These are phyloP conservation scores for Actinopyga echinites DNA, from an alignment of 53 echinoderm and acorn worm species.

Conservation along the genomic window DNA sequence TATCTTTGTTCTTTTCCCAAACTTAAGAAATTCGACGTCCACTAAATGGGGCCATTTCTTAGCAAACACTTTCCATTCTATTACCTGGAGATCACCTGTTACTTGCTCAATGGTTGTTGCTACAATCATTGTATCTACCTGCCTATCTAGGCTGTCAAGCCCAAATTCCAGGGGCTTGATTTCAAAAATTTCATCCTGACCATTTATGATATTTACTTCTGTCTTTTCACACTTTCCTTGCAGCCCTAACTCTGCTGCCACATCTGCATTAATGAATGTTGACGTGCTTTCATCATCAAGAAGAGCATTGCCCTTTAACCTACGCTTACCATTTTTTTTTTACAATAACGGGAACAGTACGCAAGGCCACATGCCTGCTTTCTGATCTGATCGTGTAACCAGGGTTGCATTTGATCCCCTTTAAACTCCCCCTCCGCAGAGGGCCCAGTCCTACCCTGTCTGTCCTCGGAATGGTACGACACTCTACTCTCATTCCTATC, in stretches of 20 bases:
- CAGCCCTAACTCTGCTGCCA: no score
- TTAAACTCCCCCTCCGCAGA: neutral
- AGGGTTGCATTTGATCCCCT: neutral
- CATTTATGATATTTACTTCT: slow-evolving; percentile 24
- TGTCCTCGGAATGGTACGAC: neutral
- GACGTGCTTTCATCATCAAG: neutral
- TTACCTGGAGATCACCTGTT: neutral
- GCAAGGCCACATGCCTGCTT: neutral
- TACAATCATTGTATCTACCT: no score
- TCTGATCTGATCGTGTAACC: neutral
- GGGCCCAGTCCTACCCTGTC: no score
- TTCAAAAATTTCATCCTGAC: neutral
- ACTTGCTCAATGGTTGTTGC: neutral
- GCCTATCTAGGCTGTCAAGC: no score
- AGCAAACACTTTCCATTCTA: neutral
- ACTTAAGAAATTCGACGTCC: slow-evolving; percentile 4
- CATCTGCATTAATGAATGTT: no score
- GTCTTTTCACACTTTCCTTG: no score
- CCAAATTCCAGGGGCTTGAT: neutral
- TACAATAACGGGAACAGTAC: no score
- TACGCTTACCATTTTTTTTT: neutral
- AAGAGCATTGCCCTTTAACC: no score
- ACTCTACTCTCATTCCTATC: no score
- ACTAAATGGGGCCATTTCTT: neutral
- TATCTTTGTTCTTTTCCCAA: no score